phyloP scores from a whole-genome alignment of 2,797 vertebrate genomes.

The Percopsis omiscomaycus region DNA sequence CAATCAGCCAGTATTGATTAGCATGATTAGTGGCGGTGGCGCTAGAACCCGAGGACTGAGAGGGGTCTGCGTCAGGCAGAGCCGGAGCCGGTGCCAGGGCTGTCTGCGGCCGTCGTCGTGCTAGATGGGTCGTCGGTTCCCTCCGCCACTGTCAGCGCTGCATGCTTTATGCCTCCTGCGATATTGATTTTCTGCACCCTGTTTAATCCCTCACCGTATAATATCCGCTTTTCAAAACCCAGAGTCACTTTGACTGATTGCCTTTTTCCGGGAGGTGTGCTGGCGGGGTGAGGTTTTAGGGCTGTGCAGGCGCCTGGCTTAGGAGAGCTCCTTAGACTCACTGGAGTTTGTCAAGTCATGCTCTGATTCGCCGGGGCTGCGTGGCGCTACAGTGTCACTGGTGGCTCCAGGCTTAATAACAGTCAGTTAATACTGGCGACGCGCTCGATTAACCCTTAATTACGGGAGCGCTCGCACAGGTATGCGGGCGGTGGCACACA shows the following conservation, averaged over 20 bases:
- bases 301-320: conserved; percentile 1
- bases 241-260: conserved; percentile 57
- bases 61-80: conserved; percentile 57
- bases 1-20: conserved; percentile 80
- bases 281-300: conserved; percentile 31
- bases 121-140: conserved; percentile 62
- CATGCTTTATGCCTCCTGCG: conserved; percentile 75
- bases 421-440: conserved; percentile 24
- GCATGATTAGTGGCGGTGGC: conserved; percentile 73
- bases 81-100: conserved; percentile 67
- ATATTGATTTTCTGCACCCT: conserved; percentile 75
- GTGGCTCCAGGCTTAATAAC: conserved; percentile 35
- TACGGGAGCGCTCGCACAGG: conserved; percentile 50
- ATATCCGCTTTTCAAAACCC: conserved; percentile 68
- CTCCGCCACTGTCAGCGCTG: conserved; percentile 66
- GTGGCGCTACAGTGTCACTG: conserved; percentile 11
- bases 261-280: conserved; percentile 11
- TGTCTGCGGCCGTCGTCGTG: conserved; percentile 54
- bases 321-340: conserved; percentile 25
- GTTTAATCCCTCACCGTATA: conserved; percentile 65
- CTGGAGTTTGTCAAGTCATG: conserved; percentile 39
- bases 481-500: conserved; percentile 44
- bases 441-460: conserved; percentile 69
- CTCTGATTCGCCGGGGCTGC: conserved; percentile 35
- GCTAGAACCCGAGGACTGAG: conserved; percentile 46